Evolutionary conservation across 2,113 vertebrate species (phyloP), one percentile per base, ranked within the genome.

Genomic region (Okapia johnstoni): DNA sequence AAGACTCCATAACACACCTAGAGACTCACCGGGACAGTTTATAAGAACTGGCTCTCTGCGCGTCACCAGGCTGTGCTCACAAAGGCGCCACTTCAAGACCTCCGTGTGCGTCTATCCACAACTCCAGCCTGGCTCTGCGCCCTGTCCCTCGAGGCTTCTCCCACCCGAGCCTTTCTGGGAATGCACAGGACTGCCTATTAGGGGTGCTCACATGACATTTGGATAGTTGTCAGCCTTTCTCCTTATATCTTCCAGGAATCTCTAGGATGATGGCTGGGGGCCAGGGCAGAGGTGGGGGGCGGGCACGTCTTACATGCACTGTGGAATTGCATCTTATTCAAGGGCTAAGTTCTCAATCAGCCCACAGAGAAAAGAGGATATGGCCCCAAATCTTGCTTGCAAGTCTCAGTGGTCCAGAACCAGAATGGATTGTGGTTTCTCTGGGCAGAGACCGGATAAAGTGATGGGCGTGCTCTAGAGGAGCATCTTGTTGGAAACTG

Each of bases 81-180:
- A 58, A 1, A 30, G 12, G 25, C n/a, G 63, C 48, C 4, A 1
- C 23, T 57, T 48, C 13, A 3, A 23, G 21, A 55, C 2, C 1
- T 15, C n/a, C 2, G 0, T 21, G 46, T 43, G 54, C 14, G 1
- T 54, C 79, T 70, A 23, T 73, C 80, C 4, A 5, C 12, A 21
- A 26, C 21, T 10, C 11, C 26, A 36, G 0, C 1, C 15, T 8
- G 0, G 10, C 8, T 10, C 48, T 7, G 1, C 7, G 1, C 6
- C 70, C 25, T 40, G 2, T 19, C 23, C 19, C 3, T n/a, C 14
- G 0, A 4, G 77, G 14, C 12, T 5, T 77, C 77, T 80, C 60
- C 43, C 2, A 40, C 28, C 17, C 16, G 11, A 50, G 52, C 36
- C 7, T 17, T 23, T 88, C 76, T 40, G 77, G 17, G 46, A 30